Evolutionary conservation across 2,888 invertebrate genomes (phyloP), one percentile per base, ranked within the genome.

Genomic region (Rhagophthalmus giganteus): DNA sequence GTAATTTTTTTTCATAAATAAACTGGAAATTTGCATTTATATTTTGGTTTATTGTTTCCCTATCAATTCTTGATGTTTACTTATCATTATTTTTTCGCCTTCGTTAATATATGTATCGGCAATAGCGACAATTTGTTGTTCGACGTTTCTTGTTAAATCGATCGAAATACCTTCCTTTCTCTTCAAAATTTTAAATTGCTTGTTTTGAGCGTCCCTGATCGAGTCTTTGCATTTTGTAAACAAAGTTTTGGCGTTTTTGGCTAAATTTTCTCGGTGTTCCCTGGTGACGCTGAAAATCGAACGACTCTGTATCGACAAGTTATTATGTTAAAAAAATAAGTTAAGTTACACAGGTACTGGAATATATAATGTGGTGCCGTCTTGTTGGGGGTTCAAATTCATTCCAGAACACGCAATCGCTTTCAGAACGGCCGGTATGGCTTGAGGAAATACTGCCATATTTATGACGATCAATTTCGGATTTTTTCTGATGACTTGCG

Each of bases 341-440:
- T 26, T 14, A 12, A 25, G 76, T 78, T 78, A 87, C 87, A 93
- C 94, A 7, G 95, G 94, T 59, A 94, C 82, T 25, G 92, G 90
- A 39, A 97, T 81, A 73, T 84, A 95, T 34, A 97, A 74, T 1
- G 89, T 90, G 1, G 92, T 94, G 12, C 94, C 94, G 70, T 97
- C 96, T 73, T 94, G 94, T 70, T 96, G 95, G 0, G 95, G 94
- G 76, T 92, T 95, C 44, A 96, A 76, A 73, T 94, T 94, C 79
- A 96, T 83, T 6, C 94, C 94, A 50, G 93, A 92, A 25, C 82
- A 82, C 41, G 80, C 75, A 34, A 97, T 81, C 1, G 90, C 85
- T 67, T 86, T 84, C 15, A 94, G 63, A 3, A 88, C 88, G 57
- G 84, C 81, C 5, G 90, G 88, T 64, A 92, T 87, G 5, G 88